Conservation (phyloP, 2,113 vertebrate species). For the Cryptotis parvus region DNA sequence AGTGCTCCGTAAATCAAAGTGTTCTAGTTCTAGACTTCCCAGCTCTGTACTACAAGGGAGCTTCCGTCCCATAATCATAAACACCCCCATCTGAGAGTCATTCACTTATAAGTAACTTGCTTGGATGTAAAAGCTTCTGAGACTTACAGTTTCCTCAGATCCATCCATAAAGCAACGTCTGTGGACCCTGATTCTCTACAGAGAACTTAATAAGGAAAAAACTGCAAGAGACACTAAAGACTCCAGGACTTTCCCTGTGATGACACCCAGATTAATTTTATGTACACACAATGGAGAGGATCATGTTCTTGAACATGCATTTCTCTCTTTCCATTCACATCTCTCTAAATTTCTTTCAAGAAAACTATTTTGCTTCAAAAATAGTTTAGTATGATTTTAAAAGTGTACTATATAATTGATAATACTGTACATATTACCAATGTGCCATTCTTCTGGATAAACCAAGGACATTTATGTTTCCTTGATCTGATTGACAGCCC, state of each 20-base stretch:
- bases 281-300: no score
- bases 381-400: neutral
- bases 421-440: neutral
- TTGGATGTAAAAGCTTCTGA: neutral
- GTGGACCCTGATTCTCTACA: neutral
- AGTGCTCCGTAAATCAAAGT: neutral
- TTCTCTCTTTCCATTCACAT: no score
- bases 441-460: neutral
- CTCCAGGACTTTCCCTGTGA: no score
- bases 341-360: no score
- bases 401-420: neutral
- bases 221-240: no score
- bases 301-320: no score
- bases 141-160: neutral
- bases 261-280: no score
- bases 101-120: neutral
- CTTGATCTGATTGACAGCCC: neutral
- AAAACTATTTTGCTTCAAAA: no score
- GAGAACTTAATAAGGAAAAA: neutral
- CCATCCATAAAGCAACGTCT: neutral
- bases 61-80: neutral
- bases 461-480: neutral
- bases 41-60: rapidly evolving
- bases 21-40: neutral
- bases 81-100: neutral